Evolutionary conservation across 1,140 invertebrate genomes (phyloP).

Genomic region (Leptopilina clavipes): DNA sequence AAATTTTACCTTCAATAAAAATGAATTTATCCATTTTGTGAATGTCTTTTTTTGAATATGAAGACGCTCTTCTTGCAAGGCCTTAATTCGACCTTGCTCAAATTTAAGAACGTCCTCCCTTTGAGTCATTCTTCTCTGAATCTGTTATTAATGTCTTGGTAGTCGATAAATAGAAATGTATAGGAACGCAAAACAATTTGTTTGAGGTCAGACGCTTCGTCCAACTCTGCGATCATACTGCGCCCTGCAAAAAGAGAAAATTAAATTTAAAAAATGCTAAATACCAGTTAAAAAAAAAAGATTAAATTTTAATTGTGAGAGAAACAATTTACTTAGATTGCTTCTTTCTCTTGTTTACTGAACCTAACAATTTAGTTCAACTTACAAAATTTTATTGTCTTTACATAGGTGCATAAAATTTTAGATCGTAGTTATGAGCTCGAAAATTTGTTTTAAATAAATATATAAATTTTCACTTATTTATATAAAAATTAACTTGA

Average conservation of each 20-base stretch:
- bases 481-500: too few species aligned
- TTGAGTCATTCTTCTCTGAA: slow-evolving; percentile 87
- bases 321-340: too few species aligned
- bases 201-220: slow-evolving; percentile 71
- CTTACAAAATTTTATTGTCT: too few species aligned
- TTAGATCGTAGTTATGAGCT: too few species aligned
- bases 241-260: slow-evolving; percentile 64
- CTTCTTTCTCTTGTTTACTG: too few species aligned
- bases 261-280: not conserved
- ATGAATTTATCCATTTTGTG: slow-evolving; percentile 99
- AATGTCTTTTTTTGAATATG: slow-evolving; percentile 99
- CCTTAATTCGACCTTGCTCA: slow-evolving; percentile 96
- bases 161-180: slow-evolving; percentile 49
- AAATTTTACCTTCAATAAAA: slow-evolving; percentile 90
- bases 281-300: too few species aligned
- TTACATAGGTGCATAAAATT: too few species aligned
- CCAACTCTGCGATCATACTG: slow-evolving; percentile 84
- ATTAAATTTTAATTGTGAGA: too few species aligned
- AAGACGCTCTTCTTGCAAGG: slow-evolving; percentile 96
- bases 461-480: too few species aligned
- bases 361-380: too few species aligned
- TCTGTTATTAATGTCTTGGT: slow-evolving; percentile 51
- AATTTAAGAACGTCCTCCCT: slow-evolving; percentile 94
- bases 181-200: slow-evolving; percentile 50
- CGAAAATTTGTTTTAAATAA: too few species aligned